These are phyloP conservation scores for Pemphredon lugubris DNA, from an alignment of 2,888 invertebrate species.

Conservation along the genomic window DNA sequence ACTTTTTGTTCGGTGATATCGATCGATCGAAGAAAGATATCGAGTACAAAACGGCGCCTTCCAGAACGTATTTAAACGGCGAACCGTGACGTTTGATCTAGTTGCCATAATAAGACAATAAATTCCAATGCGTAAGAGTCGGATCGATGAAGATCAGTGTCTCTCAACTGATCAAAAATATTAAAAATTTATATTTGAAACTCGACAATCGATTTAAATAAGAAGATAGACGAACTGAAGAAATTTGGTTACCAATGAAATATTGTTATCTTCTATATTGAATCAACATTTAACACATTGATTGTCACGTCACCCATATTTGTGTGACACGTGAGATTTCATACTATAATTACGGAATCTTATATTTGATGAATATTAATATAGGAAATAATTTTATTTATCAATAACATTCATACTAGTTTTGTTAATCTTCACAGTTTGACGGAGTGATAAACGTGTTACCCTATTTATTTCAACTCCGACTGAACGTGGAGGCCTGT, in stretches of 20 bases:
- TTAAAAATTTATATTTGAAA: neutral
- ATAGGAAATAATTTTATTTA: too few relatives aligned
- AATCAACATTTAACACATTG: neutral
- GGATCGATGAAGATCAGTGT: slow-evolving; percentile 29
- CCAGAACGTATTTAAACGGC: slow-evolving; percentile 41
- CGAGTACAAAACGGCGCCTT: slow-evolving; percentile 35
- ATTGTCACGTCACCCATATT: too few relatives aligned
- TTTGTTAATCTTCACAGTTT: too few relatives aligned
- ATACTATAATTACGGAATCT: neutral
- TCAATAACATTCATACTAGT: too few relatives aligned
- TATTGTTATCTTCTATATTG: too few relatives aligned
- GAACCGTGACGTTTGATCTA: slow-evolving; percentile 27
- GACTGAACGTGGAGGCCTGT: too few relatives aligned
- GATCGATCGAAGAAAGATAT: slow-evolving; percentile 9
- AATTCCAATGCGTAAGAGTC: slow-evolving; percentile 34
- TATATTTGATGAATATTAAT: too few relatives aligned
- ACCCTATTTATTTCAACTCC: too few relatives aligned
- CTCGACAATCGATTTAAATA: neutral
- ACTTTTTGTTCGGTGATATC: neutral
- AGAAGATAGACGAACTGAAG: too few relatives aligned
- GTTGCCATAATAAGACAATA: slow-evolving; percentile 21
- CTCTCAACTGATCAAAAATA: slow-evolving; percentile 31
- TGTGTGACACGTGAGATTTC: too few relatives aligned
- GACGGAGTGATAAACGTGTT: too few relatives aligned
- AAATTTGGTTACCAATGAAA: too few relatives aligned